Evolutionary conservation across 1,140 invertebrate genomes (phyloP).

Genomic region (Chionoecetes opilio): DNA sequence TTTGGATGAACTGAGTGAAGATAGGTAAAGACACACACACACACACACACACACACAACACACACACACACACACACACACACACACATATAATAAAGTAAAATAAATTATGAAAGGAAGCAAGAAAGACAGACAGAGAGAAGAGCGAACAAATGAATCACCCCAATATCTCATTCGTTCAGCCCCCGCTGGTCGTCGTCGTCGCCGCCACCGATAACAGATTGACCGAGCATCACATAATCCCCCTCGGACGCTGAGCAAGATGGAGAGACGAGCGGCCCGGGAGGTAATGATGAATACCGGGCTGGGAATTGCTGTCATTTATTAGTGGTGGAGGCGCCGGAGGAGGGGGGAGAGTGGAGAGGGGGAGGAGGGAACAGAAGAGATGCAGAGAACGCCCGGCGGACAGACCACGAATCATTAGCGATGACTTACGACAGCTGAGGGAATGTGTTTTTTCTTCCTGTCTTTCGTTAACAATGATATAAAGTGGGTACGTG

Average conservation of each 20-base stretch:
- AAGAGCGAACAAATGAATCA: neutral
- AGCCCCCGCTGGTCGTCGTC: neutral
- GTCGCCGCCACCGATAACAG: neutral
- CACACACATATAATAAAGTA: too few relatives aligned
- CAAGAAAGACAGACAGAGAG: neutral
- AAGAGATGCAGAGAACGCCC: neutral
- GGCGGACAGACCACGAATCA: neutral
- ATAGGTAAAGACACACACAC: too few relatives aligned
- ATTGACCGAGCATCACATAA: neutral
- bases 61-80: too few relatives aligned
- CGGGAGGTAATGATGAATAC: neutral
- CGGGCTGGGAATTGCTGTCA: neutral
- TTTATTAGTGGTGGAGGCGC: neutral
- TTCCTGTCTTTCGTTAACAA: too few relatives aligned
- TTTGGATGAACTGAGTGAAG: too few relatives aligned
- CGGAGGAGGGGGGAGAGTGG: neutral
- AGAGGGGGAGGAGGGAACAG: neutral
- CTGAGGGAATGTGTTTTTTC: too few relatives aligned
- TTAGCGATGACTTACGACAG: too few relatives aligned
- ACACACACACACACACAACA: too few relatives aligned
- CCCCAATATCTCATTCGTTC: neutral
- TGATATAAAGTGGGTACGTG: too few relatives aligned
- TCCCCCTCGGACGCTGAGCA: constrained; percentile 11
- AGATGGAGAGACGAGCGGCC: neutral
- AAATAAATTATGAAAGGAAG: neutral